Percentiles rank a stretch among this genome's conserved stretches.
Conservation (phyloP, 2,113 vertebrate genomes). For the Aptenodytes forsteri region DNA sequence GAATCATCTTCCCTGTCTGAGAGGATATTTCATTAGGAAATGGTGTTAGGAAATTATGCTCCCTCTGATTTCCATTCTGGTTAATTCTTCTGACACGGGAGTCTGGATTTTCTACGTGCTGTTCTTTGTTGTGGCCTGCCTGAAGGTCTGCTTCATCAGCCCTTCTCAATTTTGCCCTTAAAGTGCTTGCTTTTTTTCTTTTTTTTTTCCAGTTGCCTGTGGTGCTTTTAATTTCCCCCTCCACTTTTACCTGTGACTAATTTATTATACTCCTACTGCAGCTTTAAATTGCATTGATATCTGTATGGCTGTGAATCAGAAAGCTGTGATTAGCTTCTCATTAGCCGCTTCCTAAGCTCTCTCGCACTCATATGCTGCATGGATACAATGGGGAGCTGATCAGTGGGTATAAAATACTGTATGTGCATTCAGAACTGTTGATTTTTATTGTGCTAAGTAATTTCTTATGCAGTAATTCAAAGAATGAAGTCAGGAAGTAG, state of each 20-base stretch:
- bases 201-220: neutral
- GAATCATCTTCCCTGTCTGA: neutral
- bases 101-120: neutral
- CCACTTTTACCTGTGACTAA: conserved; percentile 16
- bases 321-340: conserved; percentile 4
- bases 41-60: neutral
- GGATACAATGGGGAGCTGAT: neutral
- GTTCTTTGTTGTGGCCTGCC: neutral
- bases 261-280: conserved; percentile 10
- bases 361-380: neutral
- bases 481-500: neutral
- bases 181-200: neutral
- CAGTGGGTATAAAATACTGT: neutral
- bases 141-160: neutral
- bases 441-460: neutral
- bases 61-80: neutral
- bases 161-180: neutral
- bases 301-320: conserved; percentile 32
- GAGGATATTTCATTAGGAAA: neutral
- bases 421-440: neutral
- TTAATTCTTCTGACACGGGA: neutral
- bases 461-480: neutral
- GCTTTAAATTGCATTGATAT: neutral
- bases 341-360: neutral
- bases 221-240: neutral